Conservation (phyloP, 2,113 vertebrate species). For the Thinocorus orbignyianus region DNA sequence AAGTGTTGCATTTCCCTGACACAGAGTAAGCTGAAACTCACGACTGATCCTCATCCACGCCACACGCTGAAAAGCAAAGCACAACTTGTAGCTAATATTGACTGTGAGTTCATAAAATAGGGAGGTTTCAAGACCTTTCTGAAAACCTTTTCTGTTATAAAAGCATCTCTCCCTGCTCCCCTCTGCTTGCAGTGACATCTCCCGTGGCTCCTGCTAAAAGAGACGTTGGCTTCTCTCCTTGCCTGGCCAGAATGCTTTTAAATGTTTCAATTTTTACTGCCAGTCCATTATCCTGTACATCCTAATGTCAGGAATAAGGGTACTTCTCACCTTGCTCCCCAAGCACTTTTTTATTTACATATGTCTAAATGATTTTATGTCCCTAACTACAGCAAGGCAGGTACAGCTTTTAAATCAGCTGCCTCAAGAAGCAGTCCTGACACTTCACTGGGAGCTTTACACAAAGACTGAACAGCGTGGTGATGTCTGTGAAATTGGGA, state of each 20-base stretch:
- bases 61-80: neutral
- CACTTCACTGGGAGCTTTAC: rapidly evolving
- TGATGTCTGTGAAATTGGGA: rapidly evolving
- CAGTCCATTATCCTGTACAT: neutral
- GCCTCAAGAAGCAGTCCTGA: too few relatives aligned
- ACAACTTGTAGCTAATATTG: neutral
- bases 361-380: neutral
- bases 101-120: neutral
- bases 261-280: neutral
- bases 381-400: neutral
- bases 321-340: neutral
- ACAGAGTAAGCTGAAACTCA: neutral
- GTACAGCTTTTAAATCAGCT: neutral
- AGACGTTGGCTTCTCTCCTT: too few relatives aligned
- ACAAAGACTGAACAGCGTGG: too few relatives aligned
- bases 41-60: neutral
- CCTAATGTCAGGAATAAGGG: neutral
- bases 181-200: neutral
- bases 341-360: neutral
- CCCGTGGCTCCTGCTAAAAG: neutral
- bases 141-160: neutral
- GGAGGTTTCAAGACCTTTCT: neutral
- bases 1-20: neutral
- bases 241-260: neutral
- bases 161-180: neutral